Evolutionary conservation across 2,888 invertebrate species (phyloP), one percentile per base, ranked within the genome.

Genomic region (Rapana venosa): DNA sequence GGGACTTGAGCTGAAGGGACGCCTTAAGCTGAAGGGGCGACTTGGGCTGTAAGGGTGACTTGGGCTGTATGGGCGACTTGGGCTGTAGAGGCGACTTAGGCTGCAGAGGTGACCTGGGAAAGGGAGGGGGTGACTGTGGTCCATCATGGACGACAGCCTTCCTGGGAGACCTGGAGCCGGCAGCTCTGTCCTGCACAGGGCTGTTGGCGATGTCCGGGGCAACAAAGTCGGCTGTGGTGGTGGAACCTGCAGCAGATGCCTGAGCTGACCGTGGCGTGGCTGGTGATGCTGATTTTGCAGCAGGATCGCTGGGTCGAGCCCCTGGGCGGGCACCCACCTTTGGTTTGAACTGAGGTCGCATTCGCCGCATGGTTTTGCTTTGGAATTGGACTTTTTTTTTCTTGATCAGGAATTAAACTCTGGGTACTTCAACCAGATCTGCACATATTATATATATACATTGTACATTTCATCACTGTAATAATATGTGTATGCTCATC

Each of bases 311-410:
- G 17, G 84, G 32, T 2, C 56, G 70, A 15, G 88, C 58, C 6
- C 30, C 58, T 2, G 35, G 0, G 6, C 77, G 70, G n/a, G 89
- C 85, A 0, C 85, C 89, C 26, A 89, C 32, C 32, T 85, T 89
- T 2, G 89, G 89, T 66, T 89, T 89, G 15, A 89, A 36, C 58
- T 89, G 85, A 15, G 84, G 36, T 47, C 84, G 61, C 11, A 56
- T 26, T 70, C 89, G 66, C 30, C 89, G 58, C 56, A 84, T 89
- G 36, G 4, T 86, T 56, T 66, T 26, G 17, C 15, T 66, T 26
- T 66, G 20, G 17, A 22, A 66, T 66, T 61, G 13, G 61, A 61
- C 17, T 61, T 15, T 61, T 61, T 4, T 61, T 13, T 61, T 61
- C 13, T 17, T 61, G 61, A 13, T 17, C 61, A 61, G 20, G 20